A percentile compares a stretch with the other conserved stretches of the same genome.
These are phyloP conservation scores for Nothocercus julius DNA, from an alignment of 2,113 vertebrate species.

Conservation along the genomic window DNA sequence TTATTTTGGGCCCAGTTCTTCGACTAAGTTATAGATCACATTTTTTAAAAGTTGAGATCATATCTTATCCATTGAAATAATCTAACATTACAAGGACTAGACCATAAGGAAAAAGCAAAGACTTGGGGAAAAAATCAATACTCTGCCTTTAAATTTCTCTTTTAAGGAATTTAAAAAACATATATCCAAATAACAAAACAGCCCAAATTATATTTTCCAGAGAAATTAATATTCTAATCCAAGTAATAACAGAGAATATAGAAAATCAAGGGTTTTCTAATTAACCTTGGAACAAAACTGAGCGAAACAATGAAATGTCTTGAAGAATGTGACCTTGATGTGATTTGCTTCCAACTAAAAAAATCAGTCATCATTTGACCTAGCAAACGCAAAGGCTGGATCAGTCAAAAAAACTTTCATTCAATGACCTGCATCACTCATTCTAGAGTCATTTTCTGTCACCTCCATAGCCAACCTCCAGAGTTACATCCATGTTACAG, in stretches of 20 bases:
- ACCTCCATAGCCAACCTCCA: not conserved
- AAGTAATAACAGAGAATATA: conserved; percentile 38
- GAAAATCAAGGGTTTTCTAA: not conserved
- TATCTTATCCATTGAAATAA: not conserved
- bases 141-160: not conserved
- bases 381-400: not conserved
- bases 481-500: not conserved
- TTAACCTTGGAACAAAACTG: not conserved
- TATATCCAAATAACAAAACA: conserved; percentile 26
- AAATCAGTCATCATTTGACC: not conserved
- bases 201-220: conserved; percentile 41
- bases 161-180: conserved; percentile 27
- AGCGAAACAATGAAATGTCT: not conserved
- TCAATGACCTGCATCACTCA: not conserved
- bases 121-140: not conserved
- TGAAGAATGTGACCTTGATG: not conserved
- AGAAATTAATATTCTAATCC: not conserved
- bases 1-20: not conserved
- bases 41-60: not conserved
- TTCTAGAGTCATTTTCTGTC: not conserved
- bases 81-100: not conserved
- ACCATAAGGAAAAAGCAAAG: not conserved
- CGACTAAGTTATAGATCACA: not conserved
- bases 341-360: not conserved
- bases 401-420: not conserved